Conservation (phyloP, 2,797 vertebrate genomes). For the Galagoides demidoff region DNA sequence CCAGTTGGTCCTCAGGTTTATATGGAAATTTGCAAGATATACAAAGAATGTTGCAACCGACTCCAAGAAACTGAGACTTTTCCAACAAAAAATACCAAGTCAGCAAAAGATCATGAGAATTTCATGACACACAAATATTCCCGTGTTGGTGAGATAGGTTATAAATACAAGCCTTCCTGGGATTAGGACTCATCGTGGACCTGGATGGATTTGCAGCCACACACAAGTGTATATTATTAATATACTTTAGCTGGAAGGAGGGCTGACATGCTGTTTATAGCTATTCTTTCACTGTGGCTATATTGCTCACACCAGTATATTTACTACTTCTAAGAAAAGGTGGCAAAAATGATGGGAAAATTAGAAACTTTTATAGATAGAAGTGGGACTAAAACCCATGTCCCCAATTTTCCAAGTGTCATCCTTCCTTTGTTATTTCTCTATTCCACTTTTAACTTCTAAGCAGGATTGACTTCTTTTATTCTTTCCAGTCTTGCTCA, state of each 20-base stretch:
- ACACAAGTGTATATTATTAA: background rate
- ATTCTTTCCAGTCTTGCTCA: background rate
- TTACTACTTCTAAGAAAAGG: background rate
- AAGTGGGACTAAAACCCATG: background rate
- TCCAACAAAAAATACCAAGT: background rate
- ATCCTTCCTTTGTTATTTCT: background rate
- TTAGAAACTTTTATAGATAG: background rate
- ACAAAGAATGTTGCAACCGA: background rate
- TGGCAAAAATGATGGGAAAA: background rate
- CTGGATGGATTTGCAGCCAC: background rate
- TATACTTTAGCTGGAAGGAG: background rate
- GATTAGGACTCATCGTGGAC: background rate
- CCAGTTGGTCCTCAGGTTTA: background rate
- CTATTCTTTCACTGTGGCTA: background rate
- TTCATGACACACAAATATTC: background rate
- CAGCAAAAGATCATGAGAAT: background rate
- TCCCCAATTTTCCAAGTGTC: background rate
- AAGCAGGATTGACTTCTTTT: background rate
- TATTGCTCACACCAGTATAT: background rate
- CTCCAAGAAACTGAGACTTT: background rate
- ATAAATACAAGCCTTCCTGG: background rate
- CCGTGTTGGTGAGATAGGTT: background rate
- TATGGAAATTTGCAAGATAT: background rate
- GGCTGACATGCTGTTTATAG: accelerated
- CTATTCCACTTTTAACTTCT: background rate